Conservation (phyloP, 2,797 vertebrate genomes). For the Selene dorsalis region DNA sequence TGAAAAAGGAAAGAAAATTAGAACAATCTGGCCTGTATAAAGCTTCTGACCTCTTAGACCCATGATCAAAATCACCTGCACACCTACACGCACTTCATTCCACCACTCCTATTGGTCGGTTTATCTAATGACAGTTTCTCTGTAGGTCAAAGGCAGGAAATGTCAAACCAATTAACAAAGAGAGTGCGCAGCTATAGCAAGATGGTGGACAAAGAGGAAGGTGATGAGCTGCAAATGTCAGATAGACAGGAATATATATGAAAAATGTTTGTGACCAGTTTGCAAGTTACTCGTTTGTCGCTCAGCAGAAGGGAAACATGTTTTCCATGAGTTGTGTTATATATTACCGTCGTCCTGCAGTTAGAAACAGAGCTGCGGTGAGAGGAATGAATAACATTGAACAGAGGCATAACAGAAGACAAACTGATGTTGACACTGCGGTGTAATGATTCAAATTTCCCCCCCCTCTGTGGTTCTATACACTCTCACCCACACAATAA, state of each 20-base stretch:
- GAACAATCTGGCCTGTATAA: conserved; percentile 25
- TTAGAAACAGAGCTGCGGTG: conserved; percentile 38
- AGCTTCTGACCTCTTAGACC: conserved; percentile 46
- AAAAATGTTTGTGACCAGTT: not conserved
- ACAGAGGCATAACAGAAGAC: conserved; percentile 60
- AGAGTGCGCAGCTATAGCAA: conserved; percentile 3
- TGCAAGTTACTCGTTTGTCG: conserved; percentile 14
- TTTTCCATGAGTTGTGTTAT: conserved; percentile 24
- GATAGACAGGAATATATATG: not conserved
- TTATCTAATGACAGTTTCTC: conserved; percentile 44
- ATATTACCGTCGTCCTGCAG: conserved; percentile 26
- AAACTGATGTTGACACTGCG: conserved; percentile 70
- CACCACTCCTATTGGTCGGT: conserved; percentile 30
- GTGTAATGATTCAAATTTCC: conserved; percentile 69
- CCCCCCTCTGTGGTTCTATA: conserved; percentile 53
- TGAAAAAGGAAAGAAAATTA: conserved; percentile 32
- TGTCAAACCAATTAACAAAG: conserved; percentile 72
- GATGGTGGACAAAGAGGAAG: conserved; percentile 6
- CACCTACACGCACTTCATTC: not conserved
- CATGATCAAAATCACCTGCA: conserved; percentile 42
- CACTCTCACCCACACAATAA: conserved; percentile 65
- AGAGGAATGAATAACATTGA: conserved; percentile 49
- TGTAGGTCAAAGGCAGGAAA: conserved; percentile 56
- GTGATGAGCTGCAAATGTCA: not conserved
- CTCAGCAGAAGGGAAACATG: conserved; percentile 6